These are phyloP conservation scores for Graptemys geographica DNA, from an alignment of 2,797 vertebrate species.

Conservation along the genomic window DNA sequence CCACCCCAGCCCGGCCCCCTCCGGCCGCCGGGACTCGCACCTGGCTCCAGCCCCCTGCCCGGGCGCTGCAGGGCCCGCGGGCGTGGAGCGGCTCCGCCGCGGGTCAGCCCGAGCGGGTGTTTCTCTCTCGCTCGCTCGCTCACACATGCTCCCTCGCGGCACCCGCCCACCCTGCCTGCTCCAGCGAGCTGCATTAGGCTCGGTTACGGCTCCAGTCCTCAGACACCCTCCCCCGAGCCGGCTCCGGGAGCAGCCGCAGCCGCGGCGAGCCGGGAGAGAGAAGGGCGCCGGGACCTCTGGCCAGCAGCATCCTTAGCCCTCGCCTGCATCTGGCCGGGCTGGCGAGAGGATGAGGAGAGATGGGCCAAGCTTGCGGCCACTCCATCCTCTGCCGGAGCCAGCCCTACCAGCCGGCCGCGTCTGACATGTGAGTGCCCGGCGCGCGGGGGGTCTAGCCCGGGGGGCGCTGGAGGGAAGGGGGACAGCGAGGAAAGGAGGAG, in stretches of 20 bases:
- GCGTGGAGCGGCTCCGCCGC: not conserved
- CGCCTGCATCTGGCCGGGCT: conserved; percentile 47
- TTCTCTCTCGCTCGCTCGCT: not conserved
- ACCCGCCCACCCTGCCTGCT: conserved; percentile 40
- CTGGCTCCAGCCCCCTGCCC: fast-evolving
- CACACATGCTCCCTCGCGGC: not conserved
- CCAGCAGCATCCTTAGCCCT: not conserved
- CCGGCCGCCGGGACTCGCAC: not conserved
- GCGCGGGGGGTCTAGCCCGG: not conserved
- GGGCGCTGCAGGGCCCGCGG: not conserved
- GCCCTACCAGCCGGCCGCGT: conserved; percentile 86
- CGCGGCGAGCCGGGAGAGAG: not conserved
- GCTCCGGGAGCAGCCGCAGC: not conserved
- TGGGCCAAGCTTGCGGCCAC: conserved; percentile 98
- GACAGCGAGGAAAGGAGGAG: not conserved
- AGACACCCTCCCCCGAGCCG: conserved; percentile 66
- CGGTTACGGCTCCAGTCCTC: conserved; percentile 79
- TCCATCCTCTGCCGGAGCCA: conserved; percentile 97
- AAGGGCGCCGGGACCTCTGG: not conserved
- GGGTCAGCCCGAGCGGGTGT: not conserved
- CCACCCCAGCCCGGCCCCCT: not conserved
- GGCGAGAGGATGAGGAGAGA: conserved; percentile 89
- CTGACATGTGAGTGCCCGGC: conserved; percentile 88
- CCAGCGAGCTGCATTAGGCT: conserved; percentile 76
- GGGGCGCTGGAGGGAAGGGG: not conserved